Evolutionary conservation across 2,888 invertebrate genomes (phyloP), one percentile per base, ranked within the genome.

Genomic region (Leptinotarsa tumamoca): DNA sequence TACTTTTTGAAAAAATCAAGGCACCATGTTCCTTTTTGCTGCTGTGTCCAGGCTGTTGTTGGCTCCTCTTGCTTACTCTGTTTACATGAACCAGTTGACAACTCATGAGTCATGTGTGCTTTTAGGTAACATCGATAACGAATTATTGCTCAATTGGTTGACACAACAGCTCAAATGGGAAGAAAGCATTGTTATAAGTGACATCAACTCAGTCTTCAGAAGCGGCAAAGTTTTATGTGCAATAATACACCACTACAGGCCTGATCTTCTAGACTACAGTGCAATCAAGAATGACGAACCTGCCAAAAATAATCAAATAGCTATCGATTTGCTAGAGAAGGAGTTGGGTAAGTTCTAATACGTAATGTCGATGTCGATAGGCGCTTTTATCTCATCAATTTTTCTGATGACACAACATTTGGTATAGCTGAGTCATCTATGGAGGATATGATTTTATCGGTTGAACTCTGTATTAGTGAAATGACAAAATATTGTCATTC

Each of bases 261-360:
- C 98, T 3, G 96, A 98, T 89, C 90, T 98, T 83, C 90, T 98
- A 81, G 95, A 97, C 82, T 93, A 93, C 85, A 90, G 91, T 83
- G 89, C 91, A 71, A 89, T 95, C 68, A 91, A 92, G 83, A 90
- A 92, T 73, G 91, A 92, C 81, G 93, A 93, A 78, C 88, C 92
- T 4, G 90, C 91, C 51, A 91, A 92, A 80, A 93, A 95, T 85
- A 95, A 96, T 86, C 94, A 95, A 83, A 87, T 94, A 76, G 96
- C 96, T n/a, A 97, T 97, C 88, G 94, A 95, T 84, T 92, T 95
- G 72, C 91, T 98, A 68, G 95, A 97, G 82, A 93, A 93, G 78
- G 96, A 98, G 88, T 91, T 97, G 82, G 95, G 95, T 88, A 90
- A 83, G 92, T 90, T 52, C 21, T 4, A 18, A n/a, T n/a, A n/a